These are phyloP conservation scores for Ctenomys sociabilis DNA, from an alignment of 2,113 vertebrate species.

Conservation along the genomic window DNA sequence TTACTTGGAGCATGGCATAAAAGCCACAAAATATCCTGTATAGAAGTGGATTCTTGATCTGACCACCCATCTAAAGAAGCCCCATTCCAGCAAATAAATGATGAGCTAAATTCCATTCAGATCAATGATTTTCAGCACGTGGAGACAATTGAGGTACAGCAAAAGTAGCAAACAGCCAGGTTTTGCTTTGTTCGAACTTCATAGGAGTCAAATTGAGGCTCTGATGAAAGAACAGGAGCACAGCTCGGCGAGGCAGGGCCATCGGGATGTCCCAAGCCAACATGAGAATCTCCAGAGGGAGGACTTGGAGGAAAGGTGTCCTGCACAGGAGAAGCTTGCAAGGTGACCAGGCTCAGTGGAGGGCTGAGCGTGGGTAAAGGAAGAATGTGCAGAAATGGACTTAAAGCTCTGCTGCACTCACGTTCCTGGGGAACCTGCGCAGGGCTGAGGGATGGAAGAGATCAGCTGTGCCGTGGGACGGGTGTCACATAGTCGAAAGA, in stretches of 20 bases:
- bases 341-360: rapidly evolving
- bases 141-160: rapidly evolving
- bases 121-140: no score
- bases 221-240: neutral
- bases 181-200: neutral
- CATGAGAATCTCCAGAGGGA: neutral
- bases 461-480: rapidly evolving
- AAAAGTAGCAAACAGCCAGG: rapidly evolving
- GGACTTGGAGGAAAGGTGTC: neutral
- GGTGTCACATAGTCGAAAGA: neutral
- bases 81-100: neutral
- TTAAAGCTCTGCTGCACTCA: neutral
- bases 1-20: rapidly evolving
- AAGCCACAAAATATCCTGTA: rapidly evolving
- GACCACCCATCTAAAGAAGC: neutral
- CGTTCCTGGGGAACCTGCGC: no score
- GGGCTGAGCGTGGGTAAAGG: neutral
- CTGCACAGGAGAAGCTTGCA: rapidly evolving
- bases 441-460: rapidly evolving
- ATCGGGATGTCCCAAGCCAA: neutral
- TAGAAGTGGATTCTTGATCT: neutral
- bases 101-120: neutral
- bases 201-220: neutral
- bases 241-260: neutral
- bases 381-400: neutral